phyloP scores from a whole-genome alignment of 2,888 invertebrate species.

The Globia sparganii region DNA sequence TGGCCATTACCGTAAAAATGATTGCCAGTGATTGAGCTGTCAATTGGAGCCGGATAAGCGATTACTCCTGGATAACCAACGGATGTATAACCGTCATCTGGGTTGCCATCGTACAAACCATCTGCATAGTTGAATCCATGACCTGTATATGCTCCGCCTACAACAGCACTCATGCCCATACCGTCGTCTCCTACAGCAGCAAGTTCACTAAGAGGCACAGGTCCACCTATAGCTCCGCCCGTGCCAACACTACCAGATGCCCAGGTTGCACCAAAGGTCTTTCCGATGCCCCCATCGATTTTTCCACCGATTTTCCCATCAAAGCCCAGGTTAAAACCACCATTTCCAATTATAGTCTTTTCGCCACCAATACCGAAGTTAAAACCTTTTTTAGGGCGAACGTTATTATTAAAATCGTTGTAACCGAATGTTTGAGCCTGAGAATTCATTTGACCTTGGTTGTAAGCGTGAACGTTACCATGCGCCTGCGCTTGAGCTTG shows the following conservation, averaged over 20 bases:
- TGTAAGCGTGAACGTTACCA: neutral
- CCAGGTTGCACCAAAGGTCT: neutral
- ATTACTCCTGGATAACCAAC: constrained; percentile 9
- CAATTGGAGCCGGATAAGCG: neutral
- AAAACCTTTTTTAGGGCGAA: neutral
- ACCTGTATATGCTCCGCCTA: neutral
- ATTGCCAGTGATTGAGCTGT: no score
- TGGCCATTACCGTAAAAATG: neutral
- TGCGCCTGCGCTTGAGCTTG: neutral
- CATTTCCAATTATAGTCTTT: neutral
- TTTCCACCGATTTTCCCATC: neutral
- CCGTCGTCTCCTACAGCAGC: no score
- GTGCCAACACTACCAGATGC: neutral
- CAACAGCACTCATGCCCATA: neutral
- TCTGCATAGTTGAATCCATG: constrained; percentile 9
- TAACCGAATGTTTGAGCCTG: constrained; percentile 9
- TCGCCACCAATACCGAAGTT: neutral
- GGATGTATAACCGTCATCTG: neutral
- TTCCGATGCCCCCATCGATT: neutral
- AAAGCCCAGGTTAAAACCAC: neutral
- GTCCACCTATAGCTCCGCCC: neutral
- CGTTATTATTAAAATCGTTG: neutral
- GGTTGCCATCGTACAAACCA: constrained; percentile 1
- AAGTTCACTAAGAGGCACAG: neutral
- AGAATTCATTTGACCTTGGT: constrained; percentile 6